Conservation (phyloP, 2,113 vertebrate genomes). For the Isurus oxyrinchus region DNA sequence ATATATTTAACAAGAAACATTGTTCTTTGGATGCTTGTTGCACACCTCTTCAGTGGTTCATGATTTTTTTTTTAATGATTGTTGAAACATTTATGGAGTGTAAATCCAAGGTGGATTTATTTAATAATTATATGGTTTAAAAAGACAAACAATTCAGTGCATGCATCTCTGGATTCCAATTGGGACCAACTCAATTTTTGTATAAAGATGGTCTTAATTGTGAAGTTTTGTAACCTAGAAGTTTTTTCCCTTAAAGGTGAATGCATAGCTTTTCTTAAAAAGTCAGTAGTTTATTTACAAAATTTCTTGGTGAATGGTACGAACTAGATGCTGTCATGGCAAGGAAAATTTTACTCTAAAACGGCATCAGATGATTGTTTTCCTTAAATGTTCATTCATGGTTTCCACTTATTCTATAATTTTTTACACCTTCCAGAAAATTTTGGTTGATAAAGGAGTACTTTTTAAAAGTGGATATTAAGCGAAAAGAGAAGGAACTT, state of each 20-base stretch:
- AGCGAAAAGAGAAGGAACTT: neutral
- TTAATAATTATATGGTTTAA: neutral
- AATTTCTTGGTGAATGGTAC: neutral
- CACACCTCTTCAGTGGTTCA: neutral
- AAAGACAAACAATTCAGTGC: neutral
- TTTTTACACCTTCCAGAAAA: neutral
- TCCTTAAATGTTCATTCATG: neutral
- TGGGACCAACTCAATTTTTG: neutral
- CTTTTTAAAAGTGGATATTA: neutral
- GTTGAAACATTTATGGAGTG: neutral
- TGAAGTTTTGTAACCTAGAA: neutral
- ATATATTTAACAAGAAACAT: neutral
- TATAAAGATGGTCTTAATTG: neutral
- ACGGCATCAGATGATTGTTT: neutral
- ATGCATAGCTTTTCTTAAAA: neutral
- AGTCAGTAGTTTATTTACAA: neutral
- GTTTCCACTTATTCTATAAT: neutral
- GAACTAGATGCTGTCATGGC: neutral
- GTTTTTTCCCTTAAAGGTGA: neutral
- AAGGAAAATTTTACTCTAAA: neutral
- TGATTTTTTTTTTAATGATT: neutral
- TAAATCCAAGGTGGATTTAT: neutral
- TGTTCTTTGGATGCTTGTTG: neutral
- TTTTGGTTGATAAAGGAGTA: neutral
- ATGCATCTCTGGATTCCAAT: neutral